Percentiles rank a stretch among this genome's conserved stretches.
phyloP scores from a whole-genome alignment of 2,113 vertebrate genomes.

The Paralichthys olivaceus region DNA sequence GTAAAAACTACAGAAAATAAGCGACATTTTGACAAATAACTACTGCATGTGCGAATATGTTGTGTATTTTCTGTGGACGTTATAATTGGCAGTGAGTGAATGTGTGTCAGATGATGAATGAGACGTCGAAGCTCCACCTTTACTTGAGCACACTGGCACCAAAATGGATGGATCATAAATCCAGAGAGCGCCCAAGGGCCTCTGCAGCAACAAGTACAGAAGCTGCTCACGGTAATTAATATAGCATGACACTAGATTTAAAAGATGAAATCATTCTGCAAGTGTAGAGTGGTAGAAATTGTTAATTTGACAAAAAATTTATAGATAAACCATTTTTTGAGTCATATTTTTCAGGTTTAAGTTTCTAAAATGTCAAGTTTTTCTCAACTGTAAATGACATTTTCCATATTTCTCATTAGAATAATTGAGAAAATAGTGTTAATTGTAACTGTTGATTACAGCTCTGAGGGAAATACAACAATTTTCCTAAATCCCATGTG shows the following conservation, averaged over 20 bases:
- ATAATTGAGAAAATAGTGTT: too few species aligned
- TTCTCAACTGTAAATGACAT: too few species aligned
- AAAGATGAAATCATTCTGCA: neutral
- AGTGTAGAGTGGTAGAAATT: neutral
- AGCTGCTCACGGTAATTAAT: constrained; percentile 12
- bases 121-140: neutral
- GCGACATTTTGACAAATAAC: too few species aligned
- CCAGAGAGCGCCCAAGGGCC: neutral
- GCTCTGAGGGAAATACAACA: neutral
- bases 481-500: too few species aligned
- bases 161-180: constrained; percentile 39
- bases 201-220: neutral
- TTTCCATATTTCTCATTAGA: too few species aligned
- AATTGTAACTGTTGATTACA: too few species aligned
- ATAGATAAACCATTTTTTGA: neutral
- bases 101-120: neutral
- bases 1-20: too few species aligned
- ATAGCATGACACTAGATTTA: neutral
- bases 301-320: neutral
- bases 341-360: too few species aligned
- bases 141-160: constrained; percentile 24
- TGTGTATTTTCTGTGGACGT: neutral
- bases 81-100: neutral
- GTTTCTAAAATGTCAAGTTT: too few species aligned
- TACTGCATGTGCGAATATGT: neutral